Percentiles rank a stretch among this genome's conserved stretches.
Evolutionary conservation across 2,797 vertebrate species (phyloP).

Genomic region (Gymnoscopelus microlampas): DNA sequence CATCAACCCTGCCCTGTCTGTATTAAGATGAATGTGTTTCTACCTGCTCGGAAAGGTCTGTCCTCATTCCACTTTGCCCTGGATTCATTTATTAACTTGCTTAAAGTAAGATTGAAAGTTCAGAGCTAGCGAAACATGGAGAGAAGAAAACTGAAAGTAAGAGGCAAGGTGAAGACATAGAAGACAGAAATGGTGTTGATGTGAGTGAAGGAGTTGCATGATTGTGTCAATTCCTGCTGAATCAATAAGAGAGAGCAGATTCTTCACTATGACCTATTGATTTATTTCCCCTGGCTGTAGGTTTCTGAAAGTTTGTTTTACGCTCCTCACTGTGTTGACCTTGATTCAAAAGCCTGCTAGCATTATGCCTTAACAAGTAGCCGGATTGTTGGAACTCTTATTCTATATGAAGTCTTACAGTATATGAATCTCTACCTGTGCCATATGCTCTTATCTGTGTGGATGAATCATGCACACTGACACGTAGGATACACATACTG

Average conservation of each 20-base stretch:
- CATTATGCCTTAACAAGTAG: neutral
- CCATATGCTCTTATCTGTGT: no score
- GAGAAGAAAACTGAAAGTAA: neutral
- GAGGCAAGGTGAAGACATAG: no score
- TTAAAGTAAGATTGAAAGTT: neutral
- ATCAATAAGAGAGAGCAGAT: constrained; percentile 12
- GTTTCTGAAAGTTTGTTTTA: constrained; percentile 26
- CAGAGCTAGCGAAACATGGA: neutral
- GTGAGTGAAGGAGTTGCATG: constrained; percentile 5
- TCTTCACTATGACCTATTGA: constrained; percentile 10
- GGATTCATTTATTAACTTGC: neutral
- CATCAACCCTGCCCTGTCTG: no score
- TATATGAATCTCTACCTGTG: neutral
- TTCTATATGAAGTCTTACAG: no score
- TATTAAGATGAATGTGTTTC: no score
- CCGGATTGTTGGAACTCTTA: neutral
- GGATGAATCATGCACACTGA: no score
- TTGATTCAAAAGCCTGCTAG: neutral
- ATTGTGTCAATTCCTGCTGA: constrained; percentile 14
- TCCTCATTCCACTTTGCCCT: neutral
- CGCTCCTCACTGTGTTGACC: constrained; percentile 2
- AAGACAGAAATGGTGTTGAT: neutral
- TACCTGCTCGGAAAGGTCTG: no score
- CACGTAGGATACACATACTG: constrained; percentile 1
- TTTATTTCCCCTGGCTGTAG: constrained; percentile 17